These are phyloP conservation scores for Heterotis niloticus DNA, from an alignment of 2,113 vertebrate species.

Conservation along the genomic window DNA sequence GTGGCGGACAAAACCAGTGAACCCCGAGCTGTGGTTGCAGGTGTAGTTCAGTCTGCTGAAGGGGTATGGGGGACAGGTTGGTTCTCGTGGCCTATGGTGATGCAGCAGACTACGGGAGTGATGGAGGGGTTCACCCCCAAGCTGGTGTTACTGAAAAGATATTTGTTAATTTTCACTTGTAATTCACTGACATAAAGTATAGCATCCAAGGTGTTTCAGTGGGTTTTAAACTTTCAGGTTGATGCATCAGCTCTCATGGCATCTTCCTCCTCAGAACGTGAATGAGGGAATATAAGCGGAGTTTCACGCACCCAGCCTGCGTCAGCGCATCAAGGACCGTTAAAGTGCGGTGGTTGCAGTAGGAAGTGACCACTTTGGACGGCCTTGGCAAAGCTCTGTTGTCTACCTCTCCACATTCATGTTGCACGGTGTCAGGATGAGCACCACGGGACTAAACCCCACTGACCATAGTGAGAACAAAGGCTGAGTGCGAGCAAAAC, in stretches of 20 bases:
- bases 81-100: background rate
- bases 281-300: background rate
- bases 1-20: slow-evolving; percentile 3
- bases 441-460: background rate
- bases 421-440: slow-evolving; percentile 18
- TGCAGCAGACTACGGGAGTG: background rate
- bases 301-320: background rate
- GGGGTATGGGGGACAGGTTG: background rate
- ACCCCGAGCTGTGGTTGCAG: slow-evolving; percentile 2
- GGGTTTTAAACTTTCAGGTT: too few species aligned
- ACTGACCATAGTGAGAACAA: background rate
- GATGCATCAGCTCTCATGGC: too few species aligned
- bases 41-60: background rate
- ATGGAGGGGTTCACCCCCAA: background rate
- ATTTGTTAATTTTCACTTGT: too few species aligned
- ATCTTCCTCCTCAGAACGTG: background rate
- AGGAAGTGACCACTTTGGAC: background rate
- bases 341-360: background rate
- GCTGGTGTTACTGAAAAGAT: too few species aligned
- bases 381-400: slow-evolving; percentile 7
- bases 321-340: background rate
- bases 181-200: too few species aligned
- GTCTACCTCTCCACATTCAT: slow-evolving; percentile 24
- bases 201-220: too few species aligned
- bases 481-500: background rate